Evolutionary conservation across 2,797 vertebrate species (phyloP).

Genomic region (Semotilus atromaculatus): DNA sequence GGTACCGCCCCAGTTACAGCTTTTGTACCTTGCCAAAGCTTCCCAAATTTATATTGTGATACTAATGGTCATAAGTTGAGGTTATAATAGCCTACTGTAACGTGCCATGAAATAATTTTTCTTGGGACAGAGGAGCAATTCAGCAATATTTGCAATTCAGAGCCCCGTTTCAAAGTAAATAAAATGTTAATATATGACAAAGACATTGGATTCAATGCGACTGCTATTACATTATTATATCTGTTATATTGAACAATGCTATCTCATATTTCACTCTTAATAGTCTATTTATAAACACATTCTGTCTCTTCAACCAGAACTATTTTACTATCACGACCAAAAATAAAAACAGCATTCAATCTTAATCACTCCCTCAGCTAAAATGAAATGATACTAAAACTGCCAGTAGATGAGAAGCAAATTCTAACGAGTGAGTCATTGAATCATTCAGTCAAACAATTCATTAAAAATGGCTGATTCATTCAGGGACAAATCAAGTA

Average conservation of each 20-base stretch:
- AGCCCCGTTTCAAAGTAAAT: neutral
- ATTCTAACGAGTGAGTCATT: too few species aligned
- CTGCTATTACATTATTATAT: neutral
- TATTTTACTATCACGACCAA: neutral
- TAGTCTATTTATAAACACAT: too few species aligned
- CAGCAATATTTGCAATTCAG: too few species aligned
- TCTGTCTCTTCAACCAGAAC: neutral
- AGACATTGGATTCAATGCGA: neutral
- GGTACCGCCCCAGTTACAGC: too few species aligned
- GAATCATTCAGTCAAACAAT: neutral
- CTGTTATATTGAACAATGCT: neutral
- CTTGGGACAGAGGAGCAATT: neutral
- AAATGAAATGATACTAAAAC: neutral
- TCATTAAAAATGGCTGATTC: neutral
- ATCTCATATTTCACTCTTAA: neutral
- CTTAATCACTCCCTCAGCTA: too few species aligned
- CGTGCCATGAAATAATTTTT: neutral
- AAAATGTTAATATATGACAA: neutral
- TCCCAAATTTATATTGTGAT: neutral
- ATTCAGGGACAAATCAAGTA: neutral
- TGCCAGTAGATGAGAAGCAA: neutral
- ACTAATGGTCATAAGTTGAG: neutral
- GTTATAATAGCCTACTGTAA: neutral
- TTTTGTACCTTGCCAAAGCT: too few species aligned
- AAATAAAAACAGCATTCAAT: neutral